Evolutionary conservation across 2,113 vertebrate genomes (phyloP), one percentile per base, ranked within the genome.

Genomic region (Ochotona princeps): DNA sequence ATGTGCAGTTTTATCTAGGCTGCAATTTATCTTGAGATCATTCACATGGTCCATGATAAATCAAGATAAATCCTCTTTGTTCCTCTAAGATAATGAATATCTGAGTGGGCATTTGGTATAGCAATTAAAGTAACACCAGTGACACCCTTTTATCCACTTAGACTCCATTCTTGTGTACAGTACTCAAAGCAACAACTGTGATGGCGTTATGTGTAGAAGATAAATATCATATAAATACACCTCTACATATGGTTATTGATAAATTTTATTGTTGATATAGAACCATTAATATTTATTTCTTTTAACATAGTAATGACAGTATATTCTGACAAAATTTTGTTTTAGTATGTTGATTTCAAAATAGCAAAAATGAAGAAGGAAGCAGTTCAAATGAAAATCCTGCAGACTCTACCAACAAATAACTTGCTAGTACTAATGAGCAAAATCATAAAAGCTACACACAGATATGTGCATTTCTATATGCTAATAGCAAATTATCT

Each of bases 261-360:
- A 35, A 7, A n/a, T 28, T 6, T 63, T 75, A 72, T 20, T 67
- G 3, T 73, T 15, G 21, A 32, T 49, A 47, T 70, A 66, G 23
- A 25, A 35, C 21, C 1, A 32, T 35, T 49, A 4, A 61, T 35
- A 32, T 83, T 49, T 92, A 14, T 57, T 82, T 49, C 4, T 35
- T 9, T 20, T 30, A 89, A 65, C 30, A 5, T 47, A 38, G 6
- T 69, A 2, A 30, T 79, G 17, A 23, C 0, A 63, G 51, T 87
- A 49, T 20, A 69, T 38, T 17, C 8, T 3, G 38, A 47, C 0
- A 73, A 38, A 78, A 70, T 21, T 82, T 94, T 15, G 2, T 91
- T 74, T n/a, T 91, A 25, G 70, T 47, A 20, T 74, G 23, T 66
- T 70, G 23, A 49, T 66, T 72, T 95, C 26, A 83, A 82, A 84